Base-by-base conservation (phyloP, 2,888 invertebrate species). In the Mesorhabditis sp. region DNA sequence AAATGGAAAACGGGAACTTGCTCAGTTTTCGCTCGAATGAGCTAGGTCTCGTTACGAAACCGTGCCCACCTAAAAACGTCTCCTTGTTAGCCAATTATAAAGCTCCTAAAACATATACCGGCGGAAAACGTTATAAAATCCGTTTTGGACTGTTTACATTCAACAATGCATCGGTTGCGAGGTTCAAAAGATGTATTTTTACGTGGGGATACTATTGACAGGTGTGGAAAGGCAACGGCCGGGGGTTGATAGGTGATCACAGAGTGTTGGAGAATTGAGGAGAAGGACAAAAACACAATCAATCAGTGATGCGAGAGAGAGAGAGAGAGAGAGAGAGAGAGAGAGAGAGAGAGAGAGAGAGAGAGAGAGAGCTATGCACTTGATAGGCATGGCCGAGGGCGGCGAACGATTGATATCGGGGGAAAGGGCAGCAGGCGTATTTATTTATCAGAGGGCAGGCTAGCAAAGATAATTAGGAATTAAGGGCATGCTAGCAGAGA, bases 381-480 rank as follows among this genome's bases (percentile, higher is more conserved):
- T n/a, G 13, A 6, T n/a, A n/a, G 13, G 15, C 28, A 28, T 28
- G 28, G 28, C 28, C 50, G 58, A 68, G 63, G 66, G 71, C 71
- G 68, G 68, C 63, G 66, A 67, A 41, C 61, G 62, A n/a, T 44
- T 65, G 42, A 15, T 5, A 5, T 7, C 42, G 13, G n/a, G 10
- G 4, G 65, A 44, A 71, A 71, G 66, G 67, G 68, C 67, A 45
- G 71, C 68, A 67, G 67, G 71, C 68, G 65, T 43, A 28, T 4
- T 65, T 65, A 28, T 42, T 43, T 50, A 50, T 58, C 28, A 10
- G 2, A 66, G 42, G 66, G 28, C 28, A 28, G 28, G 28, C 28
- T 28, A 28, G 28, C 28, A 28, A 2, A 28, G 28, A 28, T 28
- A 28, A 28, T 28, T 28, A 28, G 28, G 28, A 28, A 28, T 28